Evolutionary conservation across 2,797 vertebrate species (phyloP).

Genomic region (Morus bassanus): DNA sequence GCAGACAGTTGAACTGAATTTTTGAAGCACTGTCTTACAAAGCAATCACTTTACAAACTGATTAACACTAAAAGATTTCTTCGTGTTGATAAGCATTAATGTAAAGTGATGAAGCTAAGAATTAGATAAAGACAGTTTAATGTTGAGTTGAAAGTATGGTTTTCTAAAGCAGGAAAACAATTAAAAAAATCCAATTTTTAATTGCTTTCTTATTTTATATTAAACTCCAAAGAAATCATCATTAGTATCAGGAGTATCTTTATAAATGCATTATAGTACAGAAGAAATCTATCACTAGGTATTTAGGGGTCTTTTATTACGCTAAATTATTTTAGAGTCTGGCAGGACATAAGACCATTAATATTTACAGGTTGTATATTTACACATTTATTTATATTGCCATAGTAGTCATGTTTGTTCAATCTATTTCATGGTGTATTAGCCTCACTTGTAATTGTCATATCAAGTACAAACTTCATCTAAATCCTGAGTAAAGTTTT

Average conservation of each 20-base stretch:
- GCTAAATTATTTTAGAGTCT: neutral
- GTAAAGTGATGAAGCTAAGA: neutral
- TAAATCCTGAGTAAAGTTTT: neutral
- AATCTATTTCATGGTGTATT: neutral
- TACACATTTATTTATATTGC: neutral
- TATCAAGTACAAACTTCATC: neutral
- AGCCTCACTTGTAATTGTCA: neutral
- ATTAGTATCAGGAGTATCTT: neutral
- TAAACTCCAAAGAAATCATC: neutral
- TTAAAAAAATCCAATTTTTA: fast-evolving
- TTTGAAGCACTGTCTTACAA: neutral
- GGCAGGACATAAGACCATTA: neutral
- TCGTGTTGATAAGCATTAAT: neutral
- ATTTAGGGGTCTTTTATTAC: neutral
- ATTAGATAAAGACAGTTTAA: neutral
- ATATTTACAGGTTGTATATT: neutral
- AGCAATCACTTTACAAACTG: neutral
- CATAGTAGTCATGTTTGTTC: neutral
- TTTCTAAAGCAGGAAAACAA: neutral
- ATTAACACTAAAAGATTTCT: neutral
- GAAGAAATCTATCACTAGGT: neutral
- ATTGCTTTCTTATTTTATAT: neutral
- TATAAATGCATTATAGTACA: neutral
- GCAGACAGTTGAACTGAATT: neutral
- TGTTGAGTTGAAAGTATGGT: neutral